Percentiles rank a stretch among this genome's conserved stretches.
Conservation (phyloP, 2,113 vertebrate species). For the Paramormyrops kingsleyae region DNA sequence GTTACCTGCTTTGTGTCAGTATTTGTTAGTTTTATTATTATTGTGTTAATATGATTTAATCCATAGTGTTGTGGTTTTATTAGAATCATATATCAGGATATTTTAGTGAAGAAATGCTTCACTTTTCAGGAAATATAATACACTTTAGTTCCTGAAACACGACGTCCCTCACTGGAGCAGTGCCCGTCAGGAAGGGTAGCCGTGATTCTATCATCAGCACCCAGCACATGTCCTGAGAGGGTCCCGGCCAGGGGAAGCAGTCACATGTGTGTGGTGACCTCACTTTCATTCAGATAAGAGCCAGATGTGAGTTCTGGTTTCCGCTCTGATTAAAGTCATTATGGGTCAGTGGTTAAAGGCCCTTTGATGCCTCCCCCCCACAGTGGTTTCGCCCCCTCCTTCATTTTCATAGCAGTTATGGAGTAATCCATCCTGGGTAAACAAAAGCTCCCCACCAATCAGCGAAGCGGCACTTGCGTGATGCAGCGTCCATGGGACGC, state of each 20-base stretch:
- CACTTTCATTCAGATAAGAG: slow-evolving; percentile 16
- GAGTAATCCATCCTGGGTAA: slow-evolving; percentile 10
- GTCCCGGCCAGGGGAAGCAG: neutral
- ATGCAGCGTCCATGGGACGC: neutral
- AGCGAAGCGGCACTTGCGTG: neutral
- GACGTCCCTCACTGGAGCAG: neutral
- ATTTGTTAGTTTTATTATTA: neutral
- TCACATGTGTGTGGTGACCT: slow-evolving; percentile 17
- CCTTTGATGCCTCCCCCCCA: slow-evolving; percentile 9
- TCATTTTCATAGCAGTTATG: slow-evolving; percentile 1
- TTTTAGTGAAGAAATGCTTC: neutral
- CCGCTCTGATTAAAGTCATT: neutral
- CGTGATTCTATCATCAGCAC: neutral
- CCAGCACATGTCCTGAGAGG: neutral
- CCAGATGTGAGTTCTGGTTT: slow-evolving; percentile 21
- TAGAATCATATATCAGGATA: neutral
- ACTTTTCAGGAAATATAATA: neutral
- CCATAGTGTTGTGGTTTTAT: neutral
- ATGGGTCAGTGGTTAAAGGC: neutral
- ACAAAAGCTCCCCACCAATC: slow-evolving; percentile 2
- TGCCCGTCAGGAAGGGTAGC: neutral
- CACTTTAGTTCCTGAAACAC: neutral
- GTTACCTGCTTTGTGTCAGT: neutral
- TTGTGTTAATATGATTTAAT: neutral
- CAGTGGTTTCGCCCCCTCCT: neutral